Base-by-base conservation (phyloP, 2,113 vertebrate species). In the Pterocles gutturalis region DNA sequence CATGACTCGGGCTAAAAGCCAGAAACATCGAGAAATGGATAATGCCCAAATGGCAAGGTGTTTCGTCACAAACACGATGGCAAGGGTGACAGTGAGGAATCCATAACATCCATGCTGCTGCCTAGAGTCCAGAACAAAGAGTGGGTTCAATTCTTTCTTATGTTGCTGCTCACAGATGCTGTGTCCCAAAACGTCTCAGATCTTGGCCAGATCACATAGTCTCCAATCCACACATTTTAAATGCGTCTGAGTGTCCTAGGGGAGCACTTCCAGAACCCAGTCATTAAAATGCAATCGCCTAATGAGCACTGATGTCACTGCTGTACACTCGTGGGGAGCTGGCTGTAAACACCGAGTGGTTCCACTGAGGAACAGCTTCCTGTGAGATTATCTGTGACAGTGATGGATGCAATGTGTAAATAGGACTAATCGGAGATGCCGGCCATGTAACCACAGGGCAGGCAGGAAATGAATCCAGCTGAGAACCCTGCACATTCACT, bases 401-500 rank as follows among this genome's bases (percentile, higher is more conserved):
- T 82, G 91, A 87, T 78, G 87, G 13, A 62, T 79, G 87, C 10
- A 72, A 33, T 25, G 38, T 70, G 87, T 75, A 75, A 92, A 92
- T 14, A 96, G 86, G 58, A 17, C 93, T 92, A 92, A 96, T 89
- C 93, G 41, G 83, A 73, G 72, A 34, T 80, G 79, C 88, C 0
- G 54, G 54, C 83, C 49, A 1, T 36, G 24, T 21, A 65, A 67
- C 75, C n/a, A 2, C 9, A 33, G 53, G 67, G 20, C 69, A 31
- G 75, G 55, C 95, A 95, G 95, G 94, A 95, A 96, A 96, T 75
- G 62, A 83, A 34, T 2, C 22, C 71, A 78, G 83, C 86, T 51
- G 83, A 91, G 55, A 81, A 89, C 80, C 87, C 4, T 84, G 91
- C 80, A 87, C 67, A 41, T 76, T 97, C 93, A 75, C 87, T 96